These are phyloP conservation scores for Drosophila mercatorum DNA, from an alignment of 2,888 invertebrate species.

Conservation along the genomic window DNA sequence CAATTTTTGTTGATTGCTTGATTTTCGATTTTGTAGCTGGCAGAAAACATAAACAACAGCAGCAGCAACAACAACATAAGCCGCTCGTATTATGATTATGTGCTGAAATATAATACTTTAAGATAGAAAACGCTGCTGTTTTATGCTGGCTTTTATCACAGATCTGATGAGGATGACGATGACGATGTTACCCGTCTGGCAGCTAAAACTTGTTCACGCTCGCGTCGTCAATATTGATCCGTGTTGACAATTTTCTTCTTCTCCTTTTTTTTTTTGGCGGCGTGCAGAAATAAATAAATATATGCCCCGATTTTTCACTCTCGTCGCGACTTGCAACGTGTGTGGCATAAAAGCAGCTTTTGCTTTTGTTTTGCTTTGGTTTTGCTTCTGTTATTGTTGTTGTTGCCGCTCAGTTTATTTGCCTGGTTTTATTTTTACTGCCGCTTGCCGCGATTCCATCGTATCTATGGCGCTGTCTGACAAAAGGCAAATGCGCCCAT, in stretches of 20 bases:
- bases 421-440: slow-evolving; percentile 62
- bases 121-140: slow-evolving; percentile 58
- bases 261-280: slow-evolving; percentile 48
- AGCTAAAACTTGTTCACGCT: slow-evolving; percentile 8
- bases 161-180: slow-evolving; percentile 35
- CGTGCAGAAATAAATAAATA: slow-evolving; percentile 59
- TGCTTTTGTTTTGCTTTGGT: slow-evolving; percentile 25
- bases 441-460: slow-evolving; percentile 62
- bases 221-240: slow-evolving; percentile 62
- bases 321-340: slow-evolving; percentile 39
- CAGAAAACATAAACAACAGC: slow-evolving; percentile 20
- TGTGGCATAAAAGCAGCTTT: slow-evolving; percentile 59
- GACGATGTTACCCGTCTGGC: slow-evolving; percentile 28
- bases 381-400: slow-evolving; percentile 18
- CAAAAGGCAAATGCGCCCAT: slow-evolving; percentile 76
- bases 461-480: slow-evolving; percentile 59
- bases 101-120: slow-evolving; percentile 66
- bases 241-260: slow-evolving; percentile 61
- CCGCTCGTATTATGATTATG: slow-evolving; percentile 61
- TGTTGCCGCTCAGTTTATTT: slow-evolving; percentile 55
- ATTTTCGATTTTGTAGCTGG: slow-evolving; percentile 52
- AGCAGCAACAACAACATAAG: slow-evolving; percentile 12
- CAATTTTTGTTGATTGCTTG: slow-evolving; percentile 52
- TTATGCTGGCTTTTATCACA: slow-evolving; percentile 53
- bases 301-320: slow-evolving; percentile 54